These are phyloP conservation scores for Sorex maritimensis DNA, from an alignment of 2,797 vertebrate genomes.

Conservation along the genomic window DNA sequence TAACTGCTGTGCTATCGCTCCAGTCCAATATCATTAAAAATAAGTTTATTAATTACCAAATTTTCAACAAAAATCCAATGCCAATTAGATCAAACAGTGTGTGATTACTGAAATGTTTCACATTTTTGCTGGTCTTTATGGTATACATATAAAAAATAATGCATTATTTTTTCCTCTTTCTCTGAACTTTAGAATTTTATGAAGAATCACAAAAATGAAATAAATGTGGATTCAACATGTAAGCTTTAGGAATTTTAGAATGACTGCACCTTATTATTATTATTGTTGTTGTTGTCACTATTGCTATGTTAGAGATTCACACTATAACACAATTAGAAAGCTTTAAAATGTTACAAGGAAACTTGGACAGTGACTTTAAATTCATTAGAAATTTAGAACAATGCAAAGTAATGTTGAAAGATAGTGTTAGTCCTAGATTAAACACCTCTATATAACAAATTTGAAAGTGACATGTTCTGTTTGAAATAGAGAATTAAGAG, in stretches of 20 bases:
- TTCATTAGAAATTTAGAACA: neutral
- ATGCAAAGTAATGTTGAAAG: neutral
- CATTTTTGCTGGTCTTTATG: slow-evolving; percentile 41
- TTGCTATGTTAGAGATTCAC: slow-evolving; percentile 23
- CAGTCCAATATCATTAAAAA: slow-evolving; percentile 64
- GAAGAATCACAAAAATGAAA: slow-evolving; percentile 2
- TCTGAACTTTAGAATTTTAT: slow-evolving; percentile 11
- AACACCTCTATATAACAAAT: neutral
- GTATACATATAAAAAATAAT: neutral
- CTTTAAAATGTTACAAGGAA: neutral
- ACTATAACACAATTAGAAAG: neutral
- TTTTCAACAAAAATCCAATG: slow-evolving; percentile 46
- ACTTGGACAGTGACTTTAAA: neutral
- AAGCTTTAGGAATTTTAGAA: slow-evolving; percentile 44
- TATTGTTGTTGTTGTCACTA: too few species aligned
- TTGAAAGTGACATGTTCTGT: neutral
- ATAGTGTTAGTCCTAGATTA: neutral
- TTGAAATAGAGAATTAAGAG: neutral
- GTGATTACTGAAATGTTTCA: slow-evolving; percentile 54
- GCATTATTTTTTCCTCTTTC: neutral
- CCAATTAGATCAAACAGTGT: slow-evolving; percentile 1
- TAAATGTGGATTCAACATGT: slow-evolving; percentile 19
- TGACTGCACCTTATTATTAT: neutral
- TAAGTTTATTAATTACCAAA: slow-evolving; percentile 34
- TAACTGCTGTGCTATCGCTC: too few species aligned